Evolutionary conservation across 2,113 vertebrate species (phyloP).

Genomic region (Aptenodytes patagonicus): DNA sequence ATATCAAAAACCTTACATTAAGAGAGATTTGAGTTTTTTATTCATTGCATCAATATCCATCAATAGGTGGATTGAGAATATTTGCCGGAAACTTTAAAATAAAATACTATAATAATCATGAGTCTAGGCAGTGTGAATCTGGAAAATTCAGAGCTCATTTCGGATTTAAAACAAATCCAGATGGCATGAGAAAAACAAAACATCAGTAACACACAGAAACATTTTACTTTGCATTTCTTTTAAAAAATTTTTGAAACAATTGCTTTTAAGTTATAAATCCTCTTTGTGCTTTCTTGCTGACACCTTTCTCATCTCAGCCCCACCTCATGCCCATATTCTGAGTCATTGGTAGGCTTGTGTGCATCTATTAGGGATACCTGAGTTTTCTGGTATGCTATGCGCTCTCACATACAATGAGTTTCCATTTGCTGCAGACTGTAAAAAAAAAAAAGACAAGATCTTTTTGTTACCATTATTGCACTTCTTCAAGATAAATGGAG

Average conservation of each 20-base stretch:
- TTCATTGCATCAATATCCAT: neutral
- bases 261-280: neutral
- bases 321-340: neutral
- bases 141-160: neutral
- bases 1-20: neutral
- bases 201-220: neutral
- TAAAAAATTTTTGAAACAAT: neutral
- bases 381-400: accelerated
- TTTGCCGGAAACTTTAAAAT: neutral
- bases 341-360: neutral
- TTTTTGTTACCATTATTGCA: neutral
- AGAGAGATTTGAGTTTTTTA: neutral
- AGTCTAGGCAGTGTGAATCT: neutral
- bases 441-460: neutral
- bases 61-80: neutral
- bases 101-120: neutral
- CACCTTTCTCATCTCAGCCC: neutral
- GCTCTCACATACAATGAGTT: neutral
- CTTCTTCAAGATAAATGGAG: neutral
- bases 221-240: neutral
- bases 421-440: neutral
- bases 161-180: neutral
- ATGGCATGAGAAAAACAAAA: neutral
- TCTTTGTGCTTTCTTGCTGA: neutral
- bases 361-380: neutral